Evolutionary conservation across 2,113 vertebrate genomes (phyloP).

Genomic region (Sceloporus tristichus): DNA sequence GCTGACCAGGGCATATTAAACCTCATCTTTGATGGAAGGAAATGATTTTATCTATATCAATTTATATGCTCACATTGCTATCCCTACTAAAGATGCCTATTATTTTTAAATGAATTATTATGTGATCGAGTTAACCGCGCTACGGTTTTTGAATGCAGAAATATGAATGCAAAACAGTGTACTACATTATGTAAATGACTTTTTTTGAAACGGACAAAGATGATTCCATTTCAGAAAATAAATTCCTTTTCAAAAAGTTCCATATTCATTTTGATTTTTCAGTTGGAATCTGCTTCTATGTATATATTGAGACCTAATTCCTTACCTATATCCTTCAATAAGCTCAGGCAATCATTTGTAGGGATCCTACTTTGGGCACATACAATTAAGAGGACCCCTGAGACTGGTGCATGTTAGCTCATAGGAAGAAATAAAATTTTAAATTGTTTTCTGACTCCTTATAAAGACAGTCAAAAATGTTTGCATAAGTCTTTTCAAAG

Average conservation of each 20-base stretch:
- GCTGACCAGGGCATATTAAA: neutral
- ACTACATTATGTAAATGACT: neutral
- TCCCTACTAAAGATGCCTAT: neutral
- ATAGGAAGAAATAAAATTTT: neutral
- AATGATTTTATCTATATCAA: neutral
- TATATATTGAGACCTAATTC: neutral
- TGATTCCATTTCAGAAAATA: neutral
- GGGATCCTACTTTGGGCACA: neutral
- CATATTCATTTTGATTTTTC: neutral
- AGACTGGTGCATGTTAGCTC: neutral
- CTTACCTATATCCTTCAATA: neutral
- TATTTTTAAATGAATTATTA: neutral
- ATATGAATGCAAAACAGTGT: neutral
- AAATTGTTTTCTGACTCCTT: neutral
- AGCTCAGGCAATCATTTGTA: neutral
- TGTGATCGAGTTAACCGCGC: neutral
- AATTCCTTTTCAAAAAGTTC: neutral
- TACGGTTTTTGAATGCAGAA: neutral
- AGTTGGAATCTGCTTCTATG: neutral
- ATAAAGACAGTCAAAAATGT: neutral
- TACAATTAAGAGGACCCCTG: neutral
- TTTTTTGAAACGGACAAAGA: too few species aligned
- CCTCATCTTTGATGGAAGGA: neutral
- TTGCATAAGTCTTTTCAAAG: neutral
- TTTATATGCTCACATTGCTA: neutral